These are phyloP conservation scores for Cyclargus thomasi DNA, from an alignment of 1,140 invertebrate species.

Conservation along the genomic window DNA sequence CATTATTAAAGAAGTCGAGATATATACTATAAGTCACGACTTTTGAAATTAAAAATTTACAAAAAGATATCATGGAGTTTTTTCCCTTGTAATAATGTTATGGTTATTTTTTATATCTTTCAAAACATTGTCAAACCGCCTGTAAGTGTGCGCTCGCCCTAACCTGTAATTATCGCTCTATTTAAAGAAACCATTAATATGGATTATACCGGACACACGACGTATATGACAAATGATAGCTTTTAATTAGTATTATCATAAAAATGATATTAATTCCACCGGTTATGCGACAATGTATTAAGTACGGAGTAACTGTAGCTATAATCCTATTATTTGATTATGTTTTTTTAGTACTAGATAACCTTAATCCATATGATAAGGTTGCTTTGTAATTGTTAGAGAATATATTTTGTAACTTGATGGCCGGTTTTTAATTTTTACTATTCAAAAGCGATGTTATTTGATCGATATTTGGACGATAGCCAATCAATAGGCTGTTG, in stretches of 20 bases:
- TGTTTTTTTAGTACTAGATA: not conserved
- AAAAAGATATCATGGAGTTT: too few species aligned
- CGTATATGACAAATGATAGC: slow-evolving; percentile 35
- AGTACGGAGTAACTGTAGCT: not conserved
- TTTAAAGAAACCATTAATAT: slow-evolving; percentile 49
- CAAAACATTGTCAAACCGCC: slow-evolving; percentile 2
- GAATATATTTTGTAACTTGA: too few species aligned
- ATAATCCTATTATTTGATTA: slow-evolving; percentile 4
- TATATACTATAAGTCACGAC: too few species aligned
- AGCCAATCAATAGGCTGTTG: too few species aligned
- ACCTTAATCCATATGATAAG: not conserved
- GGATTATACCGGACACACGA: slow-evolving; percentile 35
- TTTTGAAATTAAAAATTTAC: too few species aligned
- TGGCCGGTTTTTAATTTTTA: too few species aligned
- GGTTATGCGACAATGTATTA: not conserved
- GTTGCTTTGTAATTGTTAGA: too few species aligned
- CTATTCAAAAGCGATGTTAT: too few species aligned
- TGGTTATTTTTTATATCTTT: not conserved
- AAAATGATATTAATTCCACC: slow-evolving; percentile 21
- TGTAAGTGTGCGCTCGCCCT: slow-evolving; percentile 15
- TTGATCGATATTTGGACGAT: too few species aligned
- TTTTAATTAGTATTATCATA: slow-evolving; percentile 22
- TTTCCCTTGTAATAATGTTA: slow-evolving; percentile 8
- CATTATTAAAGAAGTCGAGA: too few species aligned
- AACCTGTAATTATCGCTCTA: slow-evolving; percentile 4